Conservation (phyloP, 23 tunicate species). For the Trididemnum nubilum region DNA sequence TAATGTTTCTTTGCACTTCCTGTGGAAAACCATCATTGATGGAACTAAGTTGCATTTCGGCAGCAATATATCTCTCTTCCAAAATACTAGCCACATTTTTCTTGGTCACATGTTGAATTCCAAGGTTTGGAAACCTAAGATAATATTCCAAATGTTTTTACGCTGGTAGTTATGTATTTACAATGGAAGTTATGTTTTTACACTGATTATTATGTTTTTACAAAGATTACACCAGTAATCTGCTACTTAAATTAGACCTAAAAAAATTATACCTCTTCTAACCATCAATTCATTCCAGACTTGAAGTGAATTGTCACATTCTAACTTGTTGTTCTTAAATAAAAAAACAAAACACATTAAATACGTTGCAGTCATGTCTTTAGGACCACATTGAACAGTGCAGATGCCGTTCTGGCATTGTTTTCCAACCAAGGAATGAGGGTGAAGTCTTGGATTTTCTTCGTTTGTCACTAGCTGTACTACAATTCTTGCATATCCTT, state of each 20-base stretch:
- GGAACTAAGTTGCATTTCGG: constrained; percentile 93
- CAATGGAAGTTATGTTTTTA: too few species aligned
- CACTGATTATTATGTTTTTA: too few species aligned
- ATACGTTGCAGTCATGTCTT: constrained; percentile 98
- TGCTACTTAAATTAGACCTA: too few species aligned
- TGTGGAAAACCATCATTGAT: constrained; percentile 85
- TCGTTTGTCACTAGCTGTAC: constrained; percentile 94
- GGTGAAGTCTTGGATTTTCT: constrained; percentile 93
- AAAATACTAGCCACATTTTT: constrained; percentile 91
- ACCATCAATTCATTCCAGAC: too few species aligned
- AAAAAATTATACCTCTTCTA: too few species aligned
- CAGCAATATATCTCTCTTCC: constrained; percentile 92
- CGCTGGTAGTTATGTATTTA: too few species aligned
- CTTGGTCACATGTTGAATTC: constrained; percentile 95
- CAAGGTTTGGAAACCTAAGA: constrained; percentile 88
- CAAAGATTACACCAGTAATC: too few species aligned
- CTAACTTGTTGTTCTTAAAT: too few species aligned
- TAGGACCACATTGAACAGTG: constrained; percentile 97
- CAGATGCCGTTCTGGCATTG: constrained; percentile 97
- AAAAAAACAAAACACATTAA: neutral
- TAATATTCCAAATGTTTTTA: too few species aligned
- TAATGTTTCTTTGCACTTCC: constrained; percentile 85
- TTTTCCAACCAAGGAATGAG: constrained; percentile 95
- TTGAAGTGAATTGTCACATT: too few species aligned
- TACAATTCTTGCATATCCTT: constrained; percentile 92